phyloP scores from a whole-genome alignment of 30 jellyfish, hydroid and myxozoan species.

The Turritopsis rubra region DNA sequence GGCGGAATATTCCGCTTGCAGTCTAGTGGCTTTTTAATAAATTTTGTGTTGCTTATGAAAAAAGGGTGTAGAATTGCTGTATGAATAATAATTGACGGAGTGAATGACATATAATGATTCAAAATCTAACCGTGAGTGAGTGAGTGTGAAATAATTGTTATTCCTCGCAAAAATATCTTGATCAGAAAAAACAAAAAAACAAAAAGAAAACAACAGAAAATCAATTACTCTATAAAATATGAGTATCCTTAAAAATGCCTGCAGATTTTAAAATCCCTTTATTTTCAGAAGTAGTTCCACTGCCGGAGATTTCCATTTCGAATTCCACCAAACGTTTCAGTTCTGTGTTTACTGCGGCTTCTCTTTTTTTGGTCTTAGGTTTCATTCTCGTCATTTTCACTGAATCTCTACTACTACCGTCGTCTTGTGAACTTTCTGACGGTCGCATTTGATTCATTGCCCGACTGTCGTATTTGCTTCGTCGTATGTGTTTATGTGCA shows the following conservation, averaged over 20 bases:
- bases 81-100: not conserved
- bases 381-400: constrained; percentile 13
- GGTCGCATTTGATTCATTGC: not conserved
- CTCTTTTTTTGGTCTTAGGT: not conserved
- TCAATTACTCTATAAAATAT: not conserved
- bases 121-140: not conserved
- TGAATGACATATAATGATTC: not conserved
- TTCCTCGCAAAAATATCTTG: not conserved
- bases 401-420: constrained; percentile 5
- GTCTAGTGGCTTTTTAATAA: too few species aligned
- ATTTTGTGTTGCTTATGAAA: too few species aligned
- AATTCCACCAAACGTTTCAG: not conserved
- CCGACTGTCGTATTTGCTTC: not conserved
- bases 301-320: not conserved
- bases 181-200: not conserved
- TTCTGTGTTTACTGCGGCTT: not conserved
- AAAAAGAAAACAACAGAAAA: too few species aligned
- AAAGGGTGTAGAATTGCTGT: too few species aligned
- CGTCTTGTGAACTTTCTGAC: constrained; percentile 14
- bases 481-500: not conserved
- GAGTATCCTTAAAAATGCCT: not conserved
- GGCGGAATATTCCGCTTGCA: too few species aligned
- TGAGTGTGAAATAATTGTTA: not conserved
- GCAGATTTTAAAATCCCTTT: not conserved
- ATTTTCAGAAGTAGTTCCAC: not conserved